Evolutionary conservation across 2,888 invertebrate species (phyloP).

Genomic region (Drosophila nr. fundita): DNA sequence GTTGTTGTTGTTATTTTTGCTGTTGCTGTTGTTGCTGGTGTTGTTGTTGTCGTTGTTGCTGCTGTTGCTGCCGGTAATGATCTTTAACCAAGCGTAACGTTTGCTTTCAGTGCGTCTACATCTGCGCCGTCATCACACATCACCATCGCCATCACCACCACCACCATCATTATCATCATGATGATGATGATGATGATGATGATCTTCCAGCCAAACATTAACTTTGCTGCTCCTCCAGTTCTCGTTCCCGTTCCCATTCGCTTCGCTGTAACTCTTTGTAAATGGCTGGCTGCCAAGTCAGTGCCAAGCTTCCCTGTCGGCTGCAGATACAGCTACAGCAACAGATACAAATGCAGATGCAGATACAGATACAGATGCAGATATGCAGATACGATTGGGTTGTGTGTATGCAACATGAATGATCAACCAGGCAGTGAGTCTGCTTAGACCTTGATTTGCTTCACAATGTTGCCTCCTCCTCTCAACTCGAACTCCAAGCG

Average conservation of each 20-base stretch:
- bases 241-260: background rate
- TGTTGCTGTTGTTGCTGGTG: slow-evolving; percentile 31
- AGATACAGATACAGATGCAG: slow-evolving; percentile 17
- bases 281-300: slow-evolving; percentile 33
- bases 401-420: slow-evolving; percentile 61
- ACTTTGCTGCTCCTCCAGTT: slow-evolving; percentile 43
- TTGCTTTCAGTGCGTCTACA: slow-evolving; percentile 82
- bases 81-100: slow-evolving; percentile 82
- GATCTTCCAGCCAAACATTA: slow-evolving; percentile 52
- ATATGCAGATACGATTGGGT: background rate
- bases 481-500: background rate
- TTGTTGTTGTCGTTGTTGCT: slow-evolving; percentile 25
- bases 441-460: slow-evolving; percentile 59
- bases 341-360: slow-evolving; percentile 7
- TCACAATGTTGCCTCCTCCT: slow-evolving; percentile 12
- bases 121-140: slow-evolving; percentile 80
- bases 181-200: slow-evolving; percentile 19
- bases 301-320: slow-evolving; percentile 45
- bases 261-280: slow-evolving; percentile 10
- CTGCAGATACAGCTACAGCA: slow-evolving; percentile 5
- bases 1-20: slow-evolving; percentile 23
- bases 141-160: slow-evolving; percentile 43
- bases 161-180: slow-evolving; percentile 18
- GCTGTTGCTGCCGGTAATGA: slow-evolving; percentile 80
- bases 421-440: slow-evolving; percentile 56